Conservation (phyloP, 2,888 invertebrate species). For the Theretra japonica region DNA sequence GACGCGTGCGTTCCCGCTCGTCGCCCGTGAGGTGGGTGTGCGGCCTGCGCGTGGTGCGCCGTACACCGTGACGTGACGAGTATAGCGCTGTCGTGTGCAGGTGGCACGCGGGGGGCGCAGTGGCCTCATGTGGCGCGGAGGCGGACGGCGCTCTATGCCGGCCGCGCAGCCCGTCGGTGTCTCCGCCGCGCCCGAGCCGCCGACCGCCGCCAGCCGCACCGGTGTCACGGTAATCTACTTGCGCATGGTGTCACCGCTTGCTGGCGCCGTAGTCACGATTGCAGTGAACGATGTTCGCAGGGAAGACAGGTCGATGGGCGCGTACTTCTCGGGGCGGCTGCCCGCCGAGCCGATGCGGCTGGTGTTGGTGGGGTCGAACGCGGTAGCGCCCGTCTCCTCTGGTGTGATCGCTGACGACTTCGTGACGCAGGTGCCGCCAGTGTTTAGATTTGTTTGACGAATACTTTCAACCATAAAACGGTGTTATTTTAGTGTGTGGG, state of each 20-base stretch:
- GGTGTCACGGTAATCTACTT: background rate
- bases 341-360: conserved; percentile 1
- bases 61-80: background rate
- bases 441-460: no score
- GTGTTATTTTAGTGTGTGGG: no score
- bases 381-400: no score
- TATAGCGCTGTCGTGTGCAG: background rate
- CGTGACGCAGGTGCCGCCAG: background rate
- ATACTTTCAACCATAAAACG: no score
- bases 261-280: background rate
- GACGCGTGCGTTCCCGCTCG: conserved; percentile 13
- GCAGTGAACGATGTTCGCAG: background rate
- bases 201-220: background rate
- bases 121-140: background rate
- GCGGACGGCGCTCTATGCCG: background rate
- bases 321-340: background rate
- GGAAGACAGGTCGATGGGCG: background rate
- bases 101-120: background rate
- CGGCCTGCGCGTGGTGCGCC: background rate
- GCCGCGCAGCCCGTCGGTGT: conserved; percentile 7
- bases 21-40: conserved; percentile 2
- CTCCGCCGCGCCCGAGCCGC: background rate
- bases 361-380: background rate
- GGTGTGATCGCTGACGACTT: no score
- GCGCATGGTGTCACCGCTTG: background rate